Evolutionary conservation across 2,113 vertebrate genomes (phyloP), one percentile per base, ranked within the genome.

Genomic region (Urocolius indicus): DNA sequence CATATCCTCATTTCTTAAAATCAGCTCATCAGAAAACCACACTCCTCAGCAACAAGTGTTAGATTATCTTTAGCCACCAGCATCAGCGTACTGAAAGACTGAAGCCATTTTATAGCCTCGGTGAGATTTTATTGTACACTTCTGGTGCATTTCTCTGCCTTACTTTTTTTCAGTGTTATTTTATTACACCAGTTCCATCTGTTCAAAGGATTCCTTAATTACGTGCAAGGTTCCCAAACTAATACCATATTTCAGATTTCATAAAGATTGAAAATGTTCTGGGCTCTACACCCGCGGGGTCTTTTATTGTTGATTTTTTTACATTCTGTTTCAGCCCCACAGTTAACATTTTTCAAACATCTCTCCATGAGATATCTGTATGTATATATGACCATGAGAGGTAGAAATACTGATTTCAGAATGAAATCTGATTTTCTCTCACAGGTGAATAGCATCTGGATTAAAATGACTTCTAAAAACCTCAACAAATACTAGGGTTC

Each of bases 11-110:
- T 93, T 96, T 94, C 94, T 96, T 93, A 96, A 97, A 93, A 96
- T 95, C 96, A 95, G 88, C 88, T 96, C 92, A 96, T 96, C 90
- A 96, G 95, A 96, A 96, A 97, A 90, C 86, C 86, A 92, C 88
- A 75, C 86, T 96, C 90, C 86, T 90, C 92, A 90, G 92, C 93
- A 96, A 96, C 95, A 97, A 96, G 93, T 97, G 95, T 85, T 77
- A 93, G 90, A 96, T 95, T 97, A 96, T 92, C 93, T 97, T 75
- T 24, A 94, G 88, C 69, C 54, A 95, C 84, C 94, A 95, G 58
- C 66, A 89, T 54, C 52, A 84, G 49, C 0, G 0, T 38, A 58
- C 49, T 49, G 61, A 59, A 92, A 90, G 88, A 75, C 66, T 84
- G 79, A 86, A 95, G 80, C 82, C 1, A 94, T 93, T 92, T 95